phyloP scores from a whole-genome alignment of 1,140 invertebrate species.

The Wasmannia auropunctata region DNA sequence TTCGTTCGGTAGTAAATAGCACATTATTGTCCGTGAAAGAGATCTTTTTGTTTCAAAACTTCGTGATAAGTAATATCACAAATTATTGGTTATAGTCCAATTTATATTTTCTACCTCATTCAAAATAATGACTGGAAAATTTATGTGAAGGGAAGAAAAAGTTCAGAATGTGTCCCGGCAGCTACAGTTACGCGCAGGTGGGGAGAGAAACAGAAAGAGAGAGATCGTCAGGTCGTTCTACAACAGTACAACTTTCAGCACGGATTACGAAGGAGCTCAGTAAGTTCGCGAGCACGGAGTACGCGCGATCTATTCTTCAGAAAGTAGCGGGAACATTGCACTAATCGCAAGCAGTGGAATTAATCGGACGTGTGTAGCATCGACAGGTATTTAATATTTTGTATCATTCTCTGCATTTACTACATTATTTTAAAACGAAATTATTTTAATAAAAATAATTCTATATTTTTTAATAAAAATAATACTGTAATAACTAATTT shows the following conservation, averaged over 20 bases:
- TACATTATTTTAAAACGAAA: background rate
- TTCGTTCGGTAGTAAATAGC: background rate
- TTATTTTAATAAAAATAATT: no score
- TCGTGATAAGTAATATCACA: background rate
- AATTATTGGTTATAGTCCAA: background rate
- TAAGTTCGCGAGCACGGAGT: constrained; percentile 65
- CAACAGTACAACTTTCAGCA: constrained; percentile 69
- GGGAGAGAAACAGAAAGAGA: constrained; percentile 33
- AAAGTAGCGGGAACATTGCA: background rate
- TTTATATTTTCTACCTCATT: background rate
- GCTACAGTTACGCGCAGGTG: constrained; percentile 8
- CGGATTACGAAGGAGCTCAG: constrained; percentile 74
- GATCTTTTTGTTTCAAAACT: background rate
- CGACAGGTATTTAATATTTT: constrained; percentile 27
- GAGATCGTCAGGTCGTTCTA: constrained; percentile 71
- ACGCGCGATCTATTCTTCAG: constrained; percentile 22
- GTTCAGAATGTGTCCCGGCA: background rate
- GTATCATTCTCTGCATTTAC: background rate
- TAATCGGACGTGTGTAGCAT: constrained; percentile 16
- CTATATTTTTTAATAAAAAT: no score
- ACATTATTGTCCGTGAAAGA: background rate
- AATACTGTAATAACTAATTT: no score
- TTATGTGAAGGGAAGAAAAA: background rate
- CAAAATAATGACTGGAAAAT: background rate
- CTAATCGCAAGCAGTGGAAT: background rate